phyloP scores from a whole-genome alignment of 1,140 invertebrate genomes.

The Drosophila sechellia region DNA sequence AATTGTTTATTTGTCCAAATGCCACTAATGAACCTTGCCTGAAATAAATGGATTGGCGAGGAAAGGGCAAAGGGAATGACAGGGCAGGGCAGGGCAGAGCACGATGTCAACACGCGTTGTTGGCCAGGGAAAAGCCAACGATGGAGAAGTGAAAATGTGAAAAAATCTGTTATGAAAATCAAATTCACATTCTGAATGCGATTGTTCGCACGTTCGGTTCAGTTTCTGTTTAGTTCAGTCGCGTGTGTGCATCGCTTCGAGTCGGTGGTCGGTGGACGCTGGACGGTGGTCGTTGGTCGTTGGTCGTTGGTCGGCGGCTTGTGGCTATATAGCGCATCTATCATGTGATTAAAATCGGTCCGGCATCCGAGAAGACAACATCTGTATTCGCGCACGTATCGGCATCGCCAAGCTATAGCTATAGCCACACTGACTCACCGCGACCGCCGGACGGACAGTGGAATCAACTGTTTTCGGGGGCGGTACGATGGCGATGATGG shows the following conservation, averaged over 20 bases:
- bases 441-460: slow-evolving; percentile 32
- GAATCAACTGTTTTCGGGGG: slow-evolving; percentile 46
- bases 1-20: slow-evolving; percentile 74
- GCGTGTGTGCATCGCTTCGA: slow-evolving; percentile 68
- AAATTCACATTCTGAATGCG: slow-evolving; percentile 72
- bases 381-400: slow-evolving; percentile 32
- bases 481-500: slow-evolving; percentile 38
- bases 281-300: slow-evolving; percentile 3
- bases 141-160: slow-evolving; percentile 22
- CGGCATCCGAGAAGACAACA: slow-evolving; percentile 49
- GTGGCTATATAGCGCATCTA: slow-evolving; percentile 35
- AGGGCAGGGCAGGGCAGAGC: slow-evolving; percentile 13
- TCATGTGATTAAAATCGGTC: slow-evolving; percentile 51
- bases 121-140: slow-evolving; percentile 18
- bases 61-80: slow-evolving; percentile 12
- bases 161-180: slow-evolving; percentile 50
- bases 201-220: slow-evolving; percentile 49
- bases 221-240: slow-evolving; percentile 54
- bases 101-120: slow-evolving; percentile 41
- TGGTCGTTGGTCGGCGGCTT: slow-evolving; percentile 34
- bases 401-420: slow-evolving; percentile 26
- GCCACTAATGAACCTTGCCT: slow-evolving; percentile 63
- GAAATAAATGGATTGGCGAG: slow-evolving; percentile 26
- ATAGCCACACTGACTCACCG: slow-evolving; percentile 38
- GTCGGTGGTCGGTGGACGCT: slow-evolving; percentile 41